phyloP scores from a whole-genome alignment of 2,888 invertebrate species.

The Drosophila percnosoma region DNA sequence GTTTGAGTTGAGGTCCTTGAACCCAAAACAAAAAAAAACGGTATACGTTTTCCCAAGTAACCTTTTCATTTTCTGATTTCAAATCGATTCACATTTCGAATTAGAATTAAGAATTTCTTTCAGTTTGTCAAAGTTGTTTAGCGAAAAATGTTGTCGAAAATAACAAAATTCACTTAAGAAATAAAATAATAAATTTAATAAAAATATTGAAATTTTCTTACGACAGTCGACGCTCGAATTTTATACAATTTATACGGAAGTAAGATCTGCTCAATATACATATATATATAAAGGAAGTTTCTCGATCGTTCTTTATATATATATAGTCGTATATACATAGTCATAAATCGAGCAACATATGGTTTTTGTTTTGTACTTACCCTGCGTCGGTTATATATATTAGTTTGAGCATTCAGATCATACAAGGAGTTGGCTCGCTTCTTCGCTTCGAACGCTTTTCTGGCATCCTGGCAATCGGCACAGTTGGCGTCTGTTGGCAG shows the following conservation, averaged over 20 bases:
- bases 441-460: constrained; percentile 20
- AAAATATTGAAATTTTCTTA: neutral
- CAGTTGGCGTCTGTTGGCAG: constrained; percentile 9
- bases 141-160: neutral
- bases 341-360: no score
- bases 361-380: constrained; percentile 24
- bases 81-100: neutral
- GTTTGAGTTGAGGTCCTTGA: no score
- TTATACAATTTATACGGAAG: neutral
- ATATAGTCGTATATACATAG: no score
- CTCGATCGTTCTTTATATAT: neutral
- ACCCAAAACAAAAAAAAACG: neutral
- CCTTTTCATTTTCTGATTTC: neutral
- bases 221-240: neutral
- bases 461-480: constrained; percentile 32
- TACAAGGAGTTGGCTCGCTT: constrained; percentile 50
- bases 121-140: neutral
- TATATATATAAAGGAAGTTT: neutral
- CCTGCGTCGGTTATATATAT: constrained; percentile 20
- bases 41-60: neutral
- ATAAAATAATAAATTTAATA: neutral
- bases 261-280: neutral
- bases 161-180: no score
- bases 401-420: constrained; percentile 28
- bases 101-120: neutral